These are phyloP conservation scores for Thyatira batis DNA, from an alignment of 2,888 invertebrate species.

Conservation along the genomic window DNA sequence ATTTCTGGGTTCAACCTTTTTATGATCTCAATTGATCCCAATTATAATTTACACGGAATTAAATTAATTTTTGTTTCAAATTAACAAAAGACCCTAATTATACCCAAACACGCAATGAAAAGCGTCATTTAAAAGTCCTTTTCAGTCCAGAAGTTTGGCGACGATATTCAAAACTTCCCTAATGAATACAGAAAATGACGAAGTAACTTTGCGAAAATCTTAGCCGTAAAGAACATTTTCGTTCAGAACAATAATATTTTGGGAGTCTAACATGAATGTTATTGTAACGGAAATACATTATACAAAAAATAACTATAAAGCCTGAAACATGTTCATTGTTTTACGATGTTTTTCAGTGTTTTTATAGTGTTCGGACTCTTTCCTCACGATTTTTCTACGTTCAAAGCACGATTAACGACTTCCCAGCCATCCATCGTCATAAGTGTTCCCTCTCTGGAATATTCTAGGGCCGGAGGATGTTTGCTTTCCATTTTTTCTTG, in stretches of 20 bases:
- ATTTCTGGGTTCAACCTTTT: background rate
- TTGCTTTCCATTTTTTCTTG: constrained; percentile 29
- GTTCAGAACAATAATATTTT: background rate
- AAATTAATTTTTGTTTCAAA: background rate
- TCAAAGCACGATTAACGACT: constrained; percentile 5
- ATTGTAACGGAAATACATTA: background rate
- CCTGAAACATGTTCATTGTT: background rate
- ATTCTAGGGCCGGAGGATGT: constrained; percentile 19
- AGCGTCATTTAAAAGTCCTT: background rate
- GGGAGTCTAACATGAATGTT: background rate
- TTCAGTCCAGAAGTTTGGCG: constrained; percentile 3
- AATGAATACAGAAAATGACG: constrained; percentile 4
- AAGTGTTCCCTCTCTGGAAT: constrained; percentile 15
- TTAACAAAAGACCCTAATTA: background rate
- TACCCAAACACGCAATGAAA: background rate
- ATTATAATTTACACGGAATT: background rate
- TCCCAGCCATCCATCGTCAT: constrained; percentile 12
- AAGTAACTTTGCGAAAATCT: constrained; percentile 8
- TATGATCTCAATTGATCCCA: background rate
- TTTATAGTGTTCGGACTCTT: background rate
- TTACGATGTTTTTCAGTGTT: background rate
- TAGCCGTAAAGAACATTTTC: background rate
- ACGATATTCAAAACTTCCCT: constrained; percentile 4
- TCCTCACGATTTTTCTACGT: constrained; percentile 3
- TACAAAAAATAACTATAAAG: background rate